A percentile compares a stretch with the other conserved stretches of the same genome.
Conservation (phyloP, 2,888 invertebrate genomes). For the Tetragonisca angustula region DNA sequence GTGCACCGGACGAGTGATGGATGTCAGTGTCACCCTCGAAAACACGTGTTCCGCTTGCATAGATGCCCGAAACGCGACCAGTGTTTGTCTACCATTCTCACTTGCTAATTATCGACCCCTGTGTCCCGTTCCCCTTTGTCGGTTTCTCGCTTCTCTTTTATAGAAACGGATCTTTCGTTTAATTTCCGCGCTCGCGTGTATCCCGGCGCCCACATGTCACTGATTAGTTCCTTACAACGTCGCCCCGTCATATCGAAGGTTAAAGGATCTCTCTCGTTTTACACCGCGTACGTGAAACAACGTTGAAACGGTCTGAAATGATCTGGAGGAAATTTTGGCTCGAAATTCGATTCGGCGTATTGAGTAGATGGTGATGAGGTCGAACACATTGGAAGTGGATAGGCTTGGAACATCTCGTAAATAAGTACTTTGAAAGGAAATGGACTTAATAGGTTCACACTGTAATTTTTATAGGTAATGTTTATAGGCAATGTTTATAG, state of each 20-base stretch:
- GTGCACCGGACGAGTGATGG: slow-evolving; percentile 77
- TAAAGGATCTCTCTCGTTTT: slow-evolving; percentile 30
- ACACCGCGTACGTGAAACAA: slow-evolving; percentile 8
- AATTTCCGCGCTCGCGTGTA: slow-evolving; percentile 52
- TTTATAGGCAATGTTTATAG: background rate
- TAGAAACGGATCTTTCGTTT: slow-evolving; percentile 69
- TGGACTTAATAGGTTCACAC: background rate
- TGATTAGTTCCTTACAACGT: slow-evolving; percentile 52
- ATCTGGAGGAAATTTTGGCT: background rate
- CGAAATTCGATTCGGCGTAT: background rate
- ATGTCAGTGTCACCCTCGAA: slow-evolving; percentile 81
- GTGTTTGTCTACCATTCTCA: slow-evolving; percentile 80
- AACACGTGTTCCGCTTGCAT: slow-evolving; percentile 78
- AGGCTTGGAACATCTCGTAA: background rate
- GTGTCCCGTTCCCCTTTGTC: slow-evolving; percentile 64
- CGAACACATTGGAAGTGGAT: background rate
- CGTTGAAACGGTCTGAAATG: slow-evolving; percentile 1
- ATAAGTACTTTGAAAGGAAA: background rate
- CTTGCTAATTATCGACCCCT: slow-evolving; percentile 79
- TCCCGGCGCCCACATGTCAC: slow-evolving; percentile 58
- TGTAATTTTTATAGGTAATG: background rate
- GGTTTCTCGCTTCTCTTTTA: slow-evolving; percentile 57
- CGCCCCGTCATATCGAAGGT: slow-evolving; percentile 16
- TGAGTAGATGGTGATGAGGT: too few species aligned
- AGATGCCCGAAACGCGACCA: slow-evolving; percentile 71